phyloP scores from a whole-genome alignment of 2,113 vertebrate species.

The Phocoena sinus region DNA sequence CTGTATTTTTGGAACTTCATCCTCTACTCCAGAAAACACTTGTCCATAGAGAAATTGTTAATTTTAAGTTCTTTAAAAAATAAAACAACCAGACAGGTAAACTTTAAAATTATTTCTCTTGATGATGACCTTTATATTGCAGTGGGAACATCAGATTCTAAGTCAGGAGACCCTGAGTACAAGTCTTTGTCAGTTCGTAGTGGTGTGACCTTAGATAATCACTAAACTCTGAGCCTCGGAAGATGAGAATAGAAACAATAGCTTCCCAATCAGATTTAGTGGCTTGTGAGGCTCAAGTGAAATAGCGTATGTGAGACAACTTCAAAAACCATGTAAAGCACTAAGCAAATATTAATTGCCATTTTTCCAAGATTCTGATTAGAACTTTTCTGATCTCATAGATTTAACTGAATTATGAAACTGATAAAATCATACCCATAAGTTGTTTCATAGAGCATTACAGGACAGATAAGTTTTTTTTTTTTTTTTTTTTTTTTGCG shows the following conservation, averaged over 20 bases:
- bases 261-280: not conserved
- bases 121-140: not conserved
- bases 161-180: not conserved
- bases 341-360: not conserved
- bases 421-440: not conserved
- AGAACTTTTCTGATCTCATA: not conserved
- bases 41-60: not conserved
- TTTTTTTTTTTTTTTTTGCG: too few species aligned
- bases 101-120: not conserved
- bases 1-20: not conserved
- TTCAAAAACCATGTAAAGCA: not conserved
- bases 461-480: not conserved
- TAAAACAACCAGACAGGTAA: not conserved
- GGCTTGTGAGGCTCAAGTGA: not conserved
- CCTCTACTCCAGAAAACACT: not conserved
- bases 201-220: not conserved
- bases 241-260: not conserved
- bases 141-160: not conserved
- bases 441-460: not conserved
- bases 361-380: not conserved
- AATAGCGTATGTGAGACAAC: not conserved
- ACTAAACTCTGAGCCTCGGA: not conserved
- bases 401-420: not conserved
- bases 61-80: not conserved
- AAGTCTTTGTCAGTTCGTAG: not conserved